phyloP scores from a whole-genome alignment of 2,888 invertebrate genomes.

The Agrotis clavis region DNA sequence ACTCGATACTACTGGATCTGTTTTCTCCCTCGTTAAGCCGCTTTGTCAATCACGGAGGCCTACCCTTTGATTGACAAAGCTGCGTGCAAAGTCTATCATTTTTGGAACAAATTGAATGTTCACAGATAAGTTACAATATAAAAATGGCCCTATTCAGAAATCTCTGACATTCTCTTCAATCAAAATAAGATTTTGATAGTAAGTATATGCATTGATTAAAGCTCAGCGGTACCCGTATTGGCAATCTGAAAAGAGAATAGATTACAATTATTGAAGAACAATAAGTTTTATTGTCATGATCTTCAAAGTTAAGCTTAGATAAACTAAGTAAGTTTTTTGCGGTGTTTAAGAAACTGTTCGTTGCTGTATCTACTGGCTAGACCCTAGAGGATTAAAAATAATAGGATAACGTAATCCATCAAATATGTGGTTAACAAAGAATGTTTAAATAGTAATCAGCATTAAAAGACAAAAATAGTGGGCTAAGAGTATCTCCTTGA shows the following conservation, averaged over 20 bases:
- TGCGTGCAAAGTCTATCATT: constrained; percentile 31
- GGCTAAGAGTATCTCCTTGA: constrained; percentile 7
- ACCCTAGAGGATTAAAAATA: neutral
- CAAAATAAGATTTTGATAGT: neutral
- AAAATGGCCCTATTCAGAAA: neutral
- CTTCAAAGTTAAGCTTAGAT: neutral
- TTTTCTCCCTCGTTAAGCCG: constrained; percentile 44
- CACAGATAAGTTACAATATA: neutral
- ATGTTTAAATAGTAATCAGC: neutral
- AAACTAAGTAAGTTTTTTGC: neutral
- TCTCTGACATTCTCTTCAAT: neutral
- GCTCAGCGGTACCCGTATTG: neutral
- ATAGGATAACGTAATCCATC: neutral
- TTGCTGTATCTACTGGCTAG: neutral
- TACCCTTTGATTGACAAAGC: constrained; percentile 43
- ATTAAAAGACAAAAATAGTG: neutral
- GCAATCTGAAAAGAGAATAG: neutral
- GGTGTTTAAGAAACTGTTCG: neutral
- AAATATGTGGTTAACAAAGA: neutral
- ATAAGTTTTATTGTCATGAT: neutral
- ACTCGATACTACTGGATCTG: constrained; percentile 32
- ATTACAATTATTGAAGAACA: neutral
- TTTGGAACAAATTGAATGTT: constrained; percentile 1
- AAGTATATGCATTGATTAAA: neutral
- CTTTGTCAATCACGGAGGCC: constrained; percentile 52